phyloP scores from a whole-genome alignment of 2,888 invertebrate species.

The Uloborus plumipes region DNA sequence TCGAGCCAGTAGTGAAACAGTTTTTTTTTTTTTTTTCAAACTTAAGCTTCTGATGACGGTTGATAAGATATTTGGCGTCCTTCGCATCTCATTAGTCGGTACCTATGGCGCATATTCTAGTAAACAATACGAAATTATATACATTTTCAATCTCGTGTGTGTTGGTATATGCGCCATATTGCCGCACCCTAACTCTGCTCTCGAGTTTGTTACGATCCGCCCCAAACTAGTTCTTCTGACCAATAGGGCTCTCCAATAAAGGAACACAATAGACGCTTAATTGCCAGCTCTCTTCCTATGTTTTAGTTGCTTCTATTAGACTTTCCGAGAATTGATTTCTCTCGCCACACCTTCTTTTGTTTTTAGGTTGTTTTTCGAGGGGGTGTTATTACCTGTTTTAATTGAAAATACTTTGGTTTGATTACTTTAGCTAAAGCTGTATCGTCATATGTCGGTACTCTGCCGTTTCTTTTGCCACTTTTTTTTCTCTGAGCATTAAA shows the following conservation, averaged over 20 bases:
- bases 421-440: constrained; percentile 16
- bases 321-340: constrained; percentile 51
- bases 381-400: constrained; percentile 34
- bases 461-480: too few relatives aligned
- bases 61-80: constrained; percentile 36
- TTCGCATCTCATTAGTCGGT: constrained; percentile 35
- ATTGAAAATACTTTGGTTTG: constrained; percentile 44
- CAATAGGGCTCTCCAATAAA: constrained; percentile 44
- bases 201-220: constrained; percentile 51
- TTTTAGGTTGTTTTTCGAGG: constrained; percentile 11
- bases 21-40: constrained; percentile 10
- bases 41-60: constrained; percentile 8
- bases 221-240: constrained; percentile 45
- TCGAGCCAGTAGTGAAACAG: constrained; percentile 44
- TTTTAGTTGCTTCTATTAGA: constrained; percentile 22
- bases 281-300: constrained; percentile 33
- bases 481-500: too few relatives aligned
- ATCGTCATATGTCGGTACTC: too few relatives aligned
- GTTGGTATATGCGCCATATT: constrained; percentile 15
- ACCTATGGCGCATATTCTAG: constrained; percentile 20
- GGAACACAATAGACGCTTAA: constrained; percentile 52
- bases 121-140: constrained; percentile 54
- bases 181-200: constrained; percentile 39
- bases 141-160: constrained; percentile 34
- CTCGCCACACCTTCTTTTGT: constrained; percentile 47